These are phyloP conservation scores for Drosophila anomelani DNA, from an alignment of 2,888 invertebrate species.

Conservation along the genomic window DNA sequence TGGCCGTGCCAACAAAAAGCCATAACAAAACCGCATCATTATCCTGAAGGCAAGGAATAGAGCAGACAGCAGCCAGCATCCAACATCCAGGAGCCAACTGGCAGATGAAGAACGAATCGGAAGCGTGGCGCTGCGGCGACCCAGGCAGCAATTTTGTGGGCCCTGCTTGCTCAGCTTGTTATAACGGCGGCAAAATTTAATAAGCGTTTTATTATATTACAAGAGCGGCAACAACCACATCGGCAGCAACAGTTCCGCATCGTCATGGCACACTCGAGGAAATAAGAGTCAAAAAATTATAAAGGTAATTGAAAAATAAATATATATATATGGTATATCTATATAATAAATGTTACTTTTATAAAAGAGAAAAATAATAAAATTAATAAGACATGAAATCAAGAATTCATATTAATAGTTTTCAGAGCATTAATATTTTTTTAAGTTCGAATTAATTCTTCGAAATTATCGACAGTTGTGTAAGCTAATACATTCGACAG, in stretches of 20 bases:
- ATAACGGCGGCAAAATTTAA: conserved; percentile 67
- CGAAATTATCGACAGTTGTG: not conserved
- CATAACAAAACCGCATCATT: conserved; percentile 73
- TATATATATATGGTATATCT: not conserved
- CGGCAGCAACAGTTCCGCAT: conserved; percentile 23
- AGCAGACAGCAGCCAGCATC: conserved; percentile 39
- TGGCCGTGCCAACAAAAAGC: conserved; percentile 60
- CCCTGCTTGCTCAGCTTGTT: conserved; percentile 56
- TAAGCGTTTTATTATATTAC: conserved; percentile 77
- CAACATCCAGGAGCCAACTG: conserved; percentile 16
- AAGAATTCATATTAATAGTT: too few relatives aligned
- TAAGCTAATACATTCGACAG: not conserved
- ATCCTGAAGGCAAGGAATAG: conserved; percentile 68
- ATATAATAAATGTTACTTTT: not conserved
- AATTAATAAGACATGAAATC: not conserved
- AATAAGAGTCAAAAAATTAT: not conserved
- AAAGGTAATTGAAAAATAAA: not conserved
- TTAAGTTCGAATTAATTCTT: not conserved
- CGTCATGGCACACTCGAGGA: conserved; percentile 13
- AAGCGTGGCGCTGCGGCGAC: conserved; percentile 62
- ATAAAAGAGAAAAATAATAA: too few relatives aligned
- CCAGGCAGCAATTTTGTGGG: conserved; percentile 70
- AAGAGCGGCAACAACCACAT: conserved; percentile 40
- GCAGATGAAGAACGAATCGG: conserved; percentile 43
- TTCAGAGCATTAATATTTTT: not conserved